Evolutionary conservation across 1,140 invertebrate genomes (phyloP).

Genomic region (Trigoniulus corallinus): DNA sequence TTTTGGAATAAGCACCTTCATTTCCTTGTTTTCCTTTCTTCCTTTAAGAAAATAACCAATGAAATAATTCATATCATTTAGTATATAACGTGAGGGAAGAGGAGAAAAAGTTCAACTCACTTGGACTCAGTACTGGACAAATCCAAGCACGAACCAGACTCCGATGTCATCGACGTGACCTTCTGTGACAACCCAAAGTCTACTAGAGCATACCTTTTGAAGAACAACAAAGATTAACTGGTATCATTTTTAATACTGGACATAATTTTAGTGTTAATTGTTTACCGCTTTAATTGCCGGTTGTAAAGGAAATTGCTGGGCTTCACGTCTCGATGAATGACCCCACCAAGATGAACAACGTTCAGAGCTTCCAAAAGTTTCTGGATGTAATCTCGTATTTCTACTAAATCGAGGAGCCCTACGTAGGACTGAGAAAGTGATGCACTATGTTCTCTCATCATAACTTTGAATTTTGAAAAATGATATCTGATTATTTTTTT

Average conservation of each 20-base stretch:
- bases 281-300: slow-evolving; percentile 24
- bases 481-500: slow-evolving; percentile 2
- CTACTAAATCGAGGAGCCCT: too few relatives aligned
- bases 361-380: slow-evolving; percentile 59
- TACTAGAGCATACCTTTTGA: slow-evolving; percentile 47
- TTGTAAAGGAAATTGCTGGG: slow-evolving; percentile 84
- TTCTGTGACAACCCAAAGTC: slow-evolving; percentile 78
- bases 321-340: slow-evolving; percentile 87
- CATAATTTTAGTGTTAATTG: slow-evolving; percentile 4
- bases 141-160: too few relatives aligned
- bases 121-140: too few relatives aligned
- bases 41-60: too few relatives aligned
- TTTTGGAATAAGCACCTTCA: too few relatives aligned
- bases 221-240: slow-evolving; percentile 11
- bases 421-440: too few relatives aligned
- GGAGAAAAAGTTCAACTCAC: too few relatives aligned
- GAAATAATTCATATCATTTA: too few relatives aligned
- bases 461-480: too few relatives aligned
- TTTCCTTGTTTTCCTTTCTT: too few relatives aligned
- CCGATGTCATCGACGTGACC: too few relatives aligned
- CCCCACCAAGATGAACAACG: slow-evolving; percentile 63
- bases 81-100: too few relatives aligned
- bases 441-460: slow-evolving; percentile 22
- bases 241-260: background rate
- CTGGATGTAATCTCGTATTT: slow-evolving; percentile 62